Evolutionary conservation across 2,113 vertebrate species (phyloP), one percentile per base, ranked within the genome.

Genomic region (Kobus ellipsiprymnus): DNA sequence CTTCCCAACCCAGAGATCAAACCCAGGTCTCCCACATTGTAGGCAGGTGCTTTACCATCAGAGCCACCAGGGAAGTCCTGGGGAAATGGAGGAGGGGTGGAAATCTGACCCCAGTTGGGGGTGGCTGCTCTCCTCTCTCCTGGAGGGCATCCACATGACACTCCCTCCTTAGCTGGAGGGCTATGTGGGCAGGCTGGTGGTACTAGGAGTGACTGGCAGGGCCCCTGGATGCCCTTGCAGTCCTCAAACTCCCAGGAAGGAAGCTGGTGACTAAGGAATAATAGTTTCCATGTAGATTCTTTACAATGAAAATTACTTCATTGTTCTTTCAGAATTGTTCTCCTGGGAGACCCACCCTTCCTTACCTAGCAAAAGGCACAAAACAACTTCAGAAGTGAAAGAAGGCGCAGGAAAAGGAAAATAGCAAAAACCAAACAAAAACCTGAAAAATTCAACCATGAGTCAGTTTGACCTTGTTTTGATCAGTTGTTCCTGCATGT

Each of bases 271-370:
- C 36, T 13, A 27, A 36, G 71, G 30, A 9, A 67, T 81, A 87
- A 30, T 6, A 40, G 40, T 67, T 92, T 77, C 30, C 77, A 3
- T 17, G 86, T n/a, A 92, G 46, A 11, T 59, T 74, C 81, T 95
- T 62, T 52, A 36, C 36, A 6, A 14, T 29, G 55, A 83, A 91
- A 78, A 85, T 52, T 1, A 87, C 80, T 86, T 78, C 85, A 90
- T 91, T 67, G 82, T 67, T 96, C 50, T 95, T 83, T 95, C 71
- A 40, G 83, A 62, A 87, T 36, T 67, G 59, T 93, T 97, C 89
- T 62, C 77, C 27, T n/a, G 62, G 83, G 86, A 48, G 23, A 94
- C 27, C 36, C 54, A 46, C 67, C 86, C 83, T 87, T 93, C 55
- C 54, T 90, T 88, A 64, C 57, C 52, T 77, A 64, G 74, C 82